phyloP scores from a whole-genome alignment of 2,888 invertebrate species.

The Ormyrus thymus region DNA sequence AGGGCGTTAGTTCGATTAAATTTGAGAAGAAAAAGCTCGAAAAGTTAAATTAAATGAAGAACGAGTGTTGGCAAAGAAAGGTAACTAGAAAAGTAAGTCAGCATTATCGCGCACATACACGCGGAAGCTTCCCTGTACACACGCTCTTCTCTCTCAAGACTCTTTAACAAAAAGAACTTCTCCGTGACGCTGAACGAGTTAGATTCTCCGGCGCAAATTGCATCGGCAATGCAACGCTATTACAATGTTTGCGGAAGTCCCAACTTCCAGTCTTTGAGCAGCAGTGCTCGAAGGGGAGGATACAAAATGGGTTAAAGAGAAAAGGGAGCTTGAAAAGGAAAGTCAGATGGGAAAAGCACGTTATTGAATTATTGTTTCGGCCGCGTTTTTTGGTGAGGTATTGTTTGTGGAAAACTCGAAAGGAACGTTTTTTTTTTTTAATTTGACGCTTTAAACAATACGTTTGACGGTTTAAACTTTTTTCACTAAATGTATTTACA shows the following conservation, averaged over 20 bases:
- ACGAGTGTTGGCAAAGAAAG: constrained; percentile 10
- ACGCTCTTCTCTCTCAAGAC: constrained; percentile 2
- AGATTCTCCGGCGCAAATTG: constrained; percentile 39
- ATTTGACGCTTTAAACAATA: too few relatives aligned
- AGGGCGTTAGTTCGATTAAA: neutral
- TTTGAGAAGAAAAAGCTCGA: neutral
- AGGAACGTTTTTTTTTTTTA: too few relatives aligned
- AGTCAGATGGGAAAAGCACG: constrained; percentile 15
- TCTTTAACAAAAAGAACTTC: constrained; percentile 38
- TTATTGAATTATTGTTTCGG: neutral
- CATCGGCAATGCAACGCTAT: constrained; percentile 40
- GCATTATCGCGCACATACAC: neutral
- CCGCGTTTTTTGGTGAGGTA: too few relatives aligned
- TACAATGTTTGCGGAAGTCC: constrained; percentile 54
- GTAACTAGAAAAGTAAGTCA: constrained; percentile 32
- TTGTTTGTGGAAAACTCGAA: too few relatives aligned
- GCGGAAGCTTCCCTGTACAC: neutral
- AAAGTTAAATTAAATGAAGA: constrained; percentile 1
- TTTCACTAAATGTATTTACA: too few relatives aligned
- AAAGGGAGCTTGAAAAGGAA: constrained; percentile 11
- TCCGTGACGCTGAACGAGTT: constrained; percentile 40
- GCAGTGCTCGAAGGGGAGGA: neutral
- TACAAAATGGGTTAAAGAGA: constrained; percentile 11
- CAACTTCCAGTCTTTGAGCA: constrained; percentile 11
- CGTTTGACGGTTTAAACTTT: too few relatives aligned